phyloP scores from a whole-genome alignment of 1,140 invertebrate genomes.

The Propsilocerus akamusi region DNA sequence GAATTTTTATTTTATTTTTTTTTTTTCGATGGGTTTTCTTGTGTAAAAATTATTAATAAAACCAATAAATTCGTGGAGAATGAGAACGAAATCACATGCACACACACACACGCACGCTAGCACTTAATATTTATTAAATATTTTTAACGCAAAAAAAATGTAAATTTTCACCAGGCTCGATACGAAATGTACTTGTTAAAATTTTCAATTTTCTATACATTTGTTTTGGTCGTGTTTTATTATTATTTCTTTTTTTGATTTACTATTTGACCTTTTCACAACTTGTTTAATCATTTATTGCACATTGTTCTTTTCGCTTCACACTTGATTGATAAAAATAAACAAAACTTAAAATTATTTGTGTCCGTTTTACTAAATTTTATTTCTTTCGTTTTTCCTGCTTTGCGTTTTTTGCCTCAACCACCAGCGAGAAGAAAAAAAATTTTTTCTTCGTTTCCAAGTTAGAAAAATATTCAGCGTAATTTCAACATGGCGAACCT shows the following conservation, averaged over 20 bases:
- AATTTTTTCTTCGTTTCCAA: conserved; percentile 1
- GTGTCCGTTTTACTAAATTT: neutral
- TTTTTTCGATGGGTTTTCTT: no score
- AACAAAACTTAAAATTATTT: conserved; percentile 2
- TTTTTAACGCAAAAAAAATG: no score
- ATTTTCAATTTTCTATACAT: neutral
- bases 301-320: neutral
- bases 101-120: no score
- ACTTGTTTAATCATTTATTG: neutral
- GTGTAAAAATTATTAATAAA: no score
- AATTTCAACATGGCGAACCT: conserved; percentile 2
- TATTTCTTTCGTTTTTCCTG: neutral
- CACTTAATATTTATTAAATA: no score
- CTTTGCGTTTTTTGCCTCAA: neutral
- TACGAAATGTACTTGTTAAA: neutral
- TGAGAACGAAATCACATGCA: no score
- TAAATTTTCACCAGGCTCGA: neutral
- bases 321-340: neutral
- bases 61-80: no score
- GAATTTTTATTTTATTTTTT: no score
- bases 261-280: no score
- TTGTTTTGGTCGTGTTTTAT: neutral
- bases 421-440: conserved; percentile 2
- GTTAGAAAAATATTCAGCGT: conserved; percentile 3
- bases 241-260: no score